These are phyloP conservation scores for Plagodis pulveraria DNA, from an alignment of 2,888 invertebrate genomes.

Conservation along the genomic window DNA sequence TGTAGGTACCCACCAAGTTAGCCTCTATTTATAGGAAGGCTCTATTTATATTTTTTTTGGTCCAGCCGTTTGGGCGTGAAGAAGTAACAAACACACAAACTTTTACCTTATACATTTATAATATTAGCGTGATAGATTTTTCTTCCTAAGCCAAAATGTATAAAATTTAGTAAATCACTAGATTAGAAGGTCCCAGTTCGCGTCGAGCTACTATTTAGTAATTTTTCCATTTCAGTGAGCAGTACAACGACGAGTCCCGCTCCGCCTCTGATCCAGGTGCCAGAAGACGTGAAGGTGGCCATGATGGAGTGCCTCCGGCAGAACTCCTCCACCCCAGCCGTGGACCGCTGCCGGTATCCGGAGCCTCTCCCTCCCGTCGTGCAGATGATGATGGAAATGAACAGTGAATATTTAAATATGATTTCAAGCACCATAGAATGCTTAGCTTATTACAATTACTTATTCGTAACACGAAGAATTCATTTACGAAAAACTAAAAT, in stretches of 20 bases:
- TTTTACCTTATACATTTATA: too few relatives aligned
- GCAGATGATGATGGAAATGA: slow-evolving; percentile 34
- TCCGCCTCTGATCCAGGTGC: slow-evolving; percentile 43
- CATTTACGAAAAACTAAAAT: too few relatives aligned
- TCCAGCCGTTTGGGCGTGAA: too few relatives aligned
- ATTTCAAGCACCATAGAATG: neutral
- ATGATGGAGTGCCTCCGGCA: slow-evolving; percentile 55
- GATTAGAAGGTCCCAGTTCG: too few relatives aligned
- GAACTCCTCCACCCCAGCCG: slow-evolving; percentile 50
- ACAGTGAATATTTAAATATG: slow-evolving; percentile 31
- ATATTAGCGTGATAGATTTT: too few relatives aligned
- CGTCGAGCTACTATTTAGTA: neutral
- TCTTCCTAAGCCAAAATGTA: too few relatives aligned
- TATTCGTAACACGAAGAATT: neutral
- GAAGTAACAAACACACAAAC: too few relatives aligned
- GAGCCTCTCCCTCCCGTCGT: slow-evolving; percentile 42
- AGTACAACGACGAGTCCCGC: slow-evolving; percentile 29
- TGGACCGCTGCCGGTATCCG: slow-evolving; percentile 54
- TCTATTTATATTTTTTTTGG: too few relatives aligned
- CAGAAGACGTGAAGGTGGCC: slow-evolving; percentile 44
- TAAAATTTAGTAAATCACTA: too few relatives aligned
- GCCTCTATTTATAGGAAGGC: too few relatives aligned
- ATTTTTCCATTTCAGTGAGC: slow-evolving; percentile 1
- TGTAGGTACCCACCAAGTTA: too few relatives aligned
- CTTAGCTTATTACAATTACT: neutral